Base-by-base conservation (phyloP, 2,797 vertebrate species). In the Echiichthys vipera region DNA sequence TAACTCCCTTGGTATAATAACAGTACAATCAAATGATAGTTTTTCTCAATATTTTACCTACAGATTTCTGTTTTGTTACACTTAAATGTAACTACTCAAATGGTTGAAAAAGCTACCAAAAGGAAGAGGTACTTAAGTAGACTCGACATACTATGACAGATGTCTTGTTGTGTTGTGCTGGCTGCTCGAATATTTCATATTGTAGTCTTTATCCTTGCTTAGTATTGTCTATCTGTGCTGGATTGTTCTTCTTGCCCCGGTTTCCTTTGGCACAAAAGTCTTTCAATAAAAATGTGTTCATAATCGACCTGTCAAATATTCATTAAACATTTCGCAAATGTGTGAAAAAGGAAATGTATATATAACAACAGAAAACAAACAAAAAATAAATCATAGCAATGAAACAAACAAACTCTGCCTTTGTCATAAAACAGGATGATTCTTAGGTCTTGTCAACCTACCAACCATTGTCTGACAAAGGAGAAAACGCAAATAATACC, bases 231-330 rank as follows among this genome's bases (percentile, higher is more conserved):
- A 43, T 57, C 43, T 18, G 11, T 55, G 62, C 20, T 74, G 25
- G 47, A 37, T 42, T 18, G 37, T 46, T 65, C 14, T 47, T 67
- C 32, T 17, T 55, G 9, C 11, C 29, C 30, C 24, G 56, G 20
- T 75, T 71, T 73, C 11, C 25, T 54, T 42, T 40, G 18, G 37
- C 27, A 71, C 34, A 71, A 43, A 75, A 22, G 20, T 22, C 25
- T 67, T 46, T 56, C 25, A 66, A n/a, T 43, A 42, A n/a, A 56
- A 58, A 53, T 17, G 1, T 55, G 15, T 64, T 70, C 18, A 34
- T 32, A 61, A 17, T 18, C 20, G 25, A 29, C n/a, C 56, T 58
- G n/a, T 58, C 22, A 58, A 56, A 51, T 51, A 51, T 51, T 25
- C 15, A 46, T 64, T 20, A 47, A 46, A 40, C 14, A 17, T 45